Evolutionary conservation across 2,888 invertebrate species (phyloP).

Genomic region (Cheilosia variabilis): DNA sequence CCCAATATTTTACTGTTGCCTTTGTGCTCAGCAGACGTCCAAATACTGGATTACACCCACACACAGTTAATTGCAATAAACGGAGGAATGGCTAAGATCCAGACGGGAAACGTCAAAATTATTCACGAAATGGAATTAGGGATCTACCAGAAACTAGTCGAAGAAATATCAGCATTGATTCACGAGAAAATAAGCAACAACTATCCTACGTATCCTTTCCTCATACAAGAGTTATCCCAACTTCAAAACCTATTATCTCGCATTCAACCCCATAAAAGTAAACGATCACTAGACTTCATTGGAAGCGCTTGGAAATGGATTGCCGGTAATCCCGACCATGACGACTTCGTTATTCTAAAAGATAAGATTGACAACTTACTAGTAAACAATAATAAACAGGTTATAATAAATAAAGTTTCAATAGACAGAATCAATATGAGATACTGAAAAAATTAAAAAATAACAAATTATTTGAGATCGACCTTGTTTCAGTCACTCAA

Average conservation of each 20-base stretch:
- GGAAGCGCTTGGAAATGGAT: constrained; percentile 45
- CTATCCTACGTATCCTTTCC: constrained; percentile 5
- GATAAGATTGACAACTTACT: constrained; percentile 33
- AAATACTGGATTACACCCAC: neutral
- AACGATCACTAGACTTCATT: constrained; percentile 7
- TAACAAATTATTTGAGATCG: neutral
- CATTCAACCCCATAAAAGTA: neutral
- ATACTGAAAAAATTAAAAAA: neutral
- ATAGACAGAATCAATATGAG: neutral
- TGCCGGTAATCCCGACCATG: constrained; percentile 25
- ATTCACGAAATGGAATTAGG: neutral
- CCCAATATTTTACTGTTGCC: too few relatives aligned
- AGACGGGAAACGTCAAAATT: constrained; percentile 11
- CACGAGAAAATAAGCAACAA: neutral
- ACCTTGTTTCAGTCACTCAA: neutral
- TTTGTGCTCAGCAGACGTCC: too few relatives aligned
- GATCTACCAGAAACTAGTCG: neutral
- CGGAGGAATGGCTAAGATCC: constrained; percentile 2
- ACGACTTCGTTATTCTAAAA: constrained; percentile 10
- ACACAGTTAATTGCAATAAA: neutral
- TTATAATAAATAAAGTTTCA: constrained; percentile 34
- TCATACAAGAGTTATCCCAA: neutral
- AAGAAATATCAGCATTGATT: neutral
- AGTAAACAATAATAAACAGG: constrained; percentile 39
- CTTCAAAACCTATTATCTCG: neutral